Evolutionary conservation across 2,888 invertebrate genomes (phyloP).

Genomic region (Cheilosia pagana): DNA sequence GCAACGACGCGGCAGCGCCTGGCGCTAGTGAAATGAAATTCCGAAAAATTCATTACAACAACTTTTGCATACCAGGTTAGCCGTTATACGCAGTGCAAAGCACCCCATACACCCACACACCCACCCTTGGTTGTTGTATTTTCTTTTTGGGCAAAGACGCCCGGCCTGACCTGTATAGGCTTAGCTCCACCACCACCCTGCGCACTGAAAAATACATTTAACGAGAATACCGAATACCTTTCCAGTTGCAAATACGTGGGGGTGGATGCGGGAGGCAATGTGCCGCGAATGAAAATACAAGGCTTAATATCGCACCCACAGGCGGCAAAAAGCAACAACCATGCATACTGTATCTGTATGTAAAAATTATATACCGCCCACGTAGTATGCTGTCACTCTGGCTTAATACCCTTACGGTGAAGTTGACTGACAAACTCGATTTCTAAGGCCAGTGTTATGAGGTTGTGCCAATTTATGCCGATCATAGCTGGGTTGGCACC

Average conservation of each 20-base stretch:
- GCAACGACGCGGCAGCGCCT: background rate
- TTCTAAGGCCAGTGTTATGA: slow-evolving; percentile 72
- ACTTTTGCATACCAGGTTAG: slow-evolving; percentile 40
- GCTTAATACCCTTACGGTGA: slow-evolving; percentile 52
- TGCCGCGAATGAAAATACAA: slow-evolving; percentile 10
- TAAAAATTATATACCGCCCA: slow-evolving; percentile 45
- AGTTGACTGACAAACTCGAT: slow-evolving; percentile 70
- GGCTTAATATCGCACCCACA: slow-evolving; percentile 37
- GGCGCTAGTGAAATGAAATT: slow-evolving; percentile 53
- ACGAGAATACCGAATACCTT: background rate
- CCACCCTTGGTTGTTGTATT: background rate
- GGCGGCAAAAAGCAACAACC: slow-evolving; percentile 15
- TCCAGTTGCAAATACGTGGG: slow-evolving; percentile 31
- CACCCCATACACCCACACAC: background rate
- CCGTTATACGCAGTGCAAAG: slow-evolving; percentile 8
- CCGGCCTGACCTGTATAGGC: background rate
- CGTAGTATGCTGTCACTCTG: slow-evolving; percentile 28
- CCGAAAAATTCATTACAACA: slow-evolving; percentile 53
- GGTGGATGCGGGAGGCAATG: background rate
- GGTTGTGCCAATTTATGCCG: slow-evolving; percentile 59
- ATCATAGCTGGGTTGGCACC: slow-evolving; percentile 26
- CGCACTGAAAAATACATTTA: background rate
- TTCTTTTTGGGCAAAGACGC: too few species aligned
- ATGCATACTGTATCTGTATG: too few species aligned
- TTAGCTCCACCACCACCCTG: background rate